A percentile compares a stretch with the other conserved stretches of the same genome.
phyloP scores from a whole-genome alignment of 2,113 vertebrate genomes.

The Ailurus styani region DNA sequence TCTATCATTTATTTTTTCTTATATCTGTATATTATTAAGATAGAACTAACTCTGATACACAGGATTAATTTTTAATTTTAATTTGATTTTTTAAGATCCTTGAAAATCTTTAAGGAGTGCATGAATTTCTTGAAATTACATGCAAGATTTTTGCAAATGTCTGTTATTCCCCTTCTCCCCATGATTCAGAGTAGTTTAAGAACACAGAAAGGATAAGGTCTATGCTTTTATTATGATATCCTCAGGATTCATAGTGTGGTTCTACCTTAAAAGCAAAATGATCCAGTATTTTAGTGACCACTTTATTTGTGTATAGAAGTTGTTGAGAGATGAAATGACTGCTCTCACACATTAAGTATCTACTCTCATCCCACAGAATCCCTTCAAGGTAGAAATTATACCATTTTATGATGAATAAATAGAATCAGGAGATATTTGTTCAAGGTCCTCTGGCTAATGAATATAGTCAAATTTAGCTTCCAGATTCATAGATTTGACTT shows the following conservation, averaged over 20 bases:
- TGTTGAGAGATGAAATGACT: neutral
- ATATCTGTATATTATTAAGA: neutral
- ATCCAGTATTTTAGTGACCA: neutral
- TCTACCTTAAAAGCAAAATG: neutral
- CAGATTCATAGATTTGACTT: neutral
- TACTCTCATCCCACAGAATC: neutral
- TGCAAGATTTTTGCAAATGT: neutral
- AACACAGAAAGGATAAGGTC: neutral
- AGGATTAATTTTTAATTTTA: neutral
- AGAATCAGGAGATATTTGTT: neutral
- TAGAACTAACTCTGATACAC: neutral
- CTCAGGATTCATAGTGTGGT: neutral
- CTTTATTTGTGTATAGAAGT: neutral
- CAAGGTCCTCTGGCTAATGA: neutral
- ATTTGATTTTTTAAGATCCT: neutral
- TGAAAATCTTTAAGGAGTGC: neutral
- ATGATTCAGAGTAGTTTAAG: neutral
- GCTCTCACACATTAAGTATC: neutral
- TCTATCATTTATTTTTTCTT: neutral
- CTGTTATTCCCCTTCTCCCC: fast-evolving
- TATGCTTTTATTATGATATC: neutral
- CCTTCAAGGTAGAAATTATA: neutral
- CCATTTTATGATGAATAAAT: neutral
- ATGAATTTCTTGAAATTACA: neutral
- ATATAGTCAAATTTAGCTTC: neutral